Evolutionary conservation across 2,113 vertebrate species (phyloP), one percentile per base, ranked within the genome.

Genomic region (Nothobranchius furzeri): DNA sequence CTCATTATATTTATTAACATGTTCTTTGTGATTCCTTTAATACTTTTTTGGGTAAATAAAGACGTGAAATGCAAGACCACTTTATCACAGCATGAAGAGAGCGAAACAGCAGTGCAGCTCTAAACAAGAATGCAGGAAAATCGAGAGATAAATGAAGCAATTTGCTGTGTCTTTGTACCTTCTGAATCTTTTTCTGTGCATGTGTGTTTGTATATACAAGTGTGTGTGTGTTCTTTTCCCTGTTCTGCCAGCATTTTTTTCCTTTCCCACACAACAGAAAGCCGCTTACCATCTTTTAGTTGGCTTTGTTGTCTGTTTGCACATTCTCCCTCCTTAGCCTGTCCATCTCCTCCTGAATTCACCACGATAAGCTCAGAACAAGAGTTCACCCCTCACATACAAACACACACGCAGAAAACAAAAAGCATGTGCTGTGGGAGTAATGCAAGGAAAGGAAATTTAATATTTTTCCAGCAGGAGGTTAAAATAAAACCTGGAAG

Each of bases 291-390:
- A 66, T 65, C 56, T 78, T 51, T 67, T 65, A 61, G 64, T 62
- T 73, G 60, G 48, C 55, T 76, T 17, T 59, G 51, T 61, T 59
- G 60, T 70, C 56, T 79, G 68, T 68, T 36, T 45, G 35, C 59
- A 73, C 68, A 75, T 56, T 78, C 51, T 62, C 64, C 59, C 42
- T 45, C 42, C 52, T 73, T 70, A 73, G 68, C 56, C 45, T 68
- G 63, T 78, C 82, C 78, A 70, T 82, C 57, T 75, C 74, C 65
- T 66, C 52, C 78, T 81, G 74, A 74, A 84, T 79, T 60, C 68
- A 58, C 54, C 17, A 51, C 7, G 76, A 83, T 82, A 82, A 82
- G 70, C 76, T 47, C 35, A 64, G 76, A 76, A 74, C 63, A 73
- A 65, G 61, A 73, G 64, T 50, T 59, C 48, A 30, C 43, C 43